Evolutionary conservation across 2,797 vertebrate species (phyloP).

Genomic region (Malurus splendens): DNA sequence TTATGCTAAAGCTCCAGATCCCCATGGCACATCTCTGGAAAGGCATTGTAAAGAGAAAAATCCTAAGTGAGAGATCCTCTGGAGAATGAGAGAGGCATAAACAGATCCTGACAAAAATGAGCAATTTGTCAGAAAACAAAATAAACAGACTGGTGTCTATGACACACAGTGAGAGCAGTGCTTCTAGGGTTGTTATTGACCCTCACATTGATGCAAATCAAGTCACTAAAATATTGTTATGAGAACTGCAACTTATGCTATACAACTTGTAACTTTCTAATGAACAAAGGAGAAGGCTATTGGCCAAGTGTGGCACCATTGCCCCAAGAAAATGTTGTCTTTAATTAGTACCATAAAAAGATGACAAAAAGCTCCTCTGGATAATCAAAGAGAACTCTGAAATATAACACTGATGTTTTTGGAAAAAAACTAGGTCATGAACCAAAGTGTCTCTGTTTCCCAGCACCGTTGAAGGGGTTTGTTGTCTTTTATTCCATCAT

Average conservation of each 20-base stretch:
- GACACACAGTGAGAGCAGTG: neutral
- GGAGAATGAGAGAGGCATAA: neutral
- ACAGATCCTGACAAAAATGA: neutral
- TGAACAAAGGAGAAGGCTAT: neutral
- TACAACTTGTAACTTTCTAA: neutral
- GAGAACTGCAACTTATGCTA: neutral
- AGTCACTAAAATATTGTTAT: neutral
- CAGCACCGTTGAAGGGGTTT: neutral
- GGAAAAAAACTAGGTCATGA: neutral
- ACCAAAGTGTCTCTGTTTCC: neutral
- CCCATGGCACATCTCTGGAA: neutral
- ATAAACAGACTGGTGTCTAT: neutral
- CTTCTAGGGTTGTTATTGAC: neutral
- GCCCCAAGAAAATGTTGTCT: neutral
- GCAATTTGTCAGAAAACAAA: neutral
- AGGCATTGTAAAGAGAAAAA: neutral
- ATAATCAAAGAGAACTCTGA: neutral
- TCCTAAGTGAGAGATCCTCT: neutral
- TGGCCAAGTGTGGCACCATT: neutral
- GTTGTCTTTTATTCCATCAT: neutral
- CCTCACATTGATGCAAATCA: neutral
- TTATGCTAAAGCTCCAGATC: neutral
- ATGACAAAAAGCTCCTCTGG: neutral
- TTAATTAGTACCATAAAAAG: neutral
- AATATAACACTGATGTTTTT: neutral